These are phyloP conservation scores for Cyphomyrus discorhynchus DNA, from an alignment of 2,113 vertebrate species.

Conservation along the genomic window DNA sequence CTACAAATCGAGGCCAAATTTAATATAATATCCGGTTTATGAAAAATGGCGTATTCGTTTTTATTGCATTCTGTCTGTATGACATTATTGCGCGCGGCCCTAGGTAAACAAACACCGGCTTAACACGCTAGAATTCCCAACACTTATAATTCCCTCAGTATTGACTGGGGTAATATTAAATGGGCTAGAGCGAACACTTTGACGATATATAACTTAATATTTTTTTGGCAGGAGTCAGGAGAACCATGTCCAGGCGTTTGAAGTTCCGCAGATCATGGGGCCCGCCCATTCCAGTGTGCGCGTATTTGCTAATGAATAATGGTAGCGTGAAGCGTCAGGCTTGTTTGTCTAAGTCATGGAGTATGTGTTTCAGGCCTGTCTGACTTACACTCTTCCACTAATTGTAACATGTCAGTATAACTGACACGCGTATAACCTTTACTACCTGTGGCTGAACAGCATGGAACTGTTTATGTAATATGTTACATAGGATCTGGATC, in stretches of 20 bases:
- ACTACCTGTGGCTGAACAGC: neutral
- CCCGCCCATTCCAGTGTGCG: neutral
- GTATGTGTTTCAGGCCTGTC: neutral
- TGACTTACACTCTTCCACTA: neutral
- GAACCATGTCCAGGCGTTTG: neutral
- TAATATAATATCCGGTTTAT: neutral
- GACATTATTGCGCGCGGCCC: neutral
- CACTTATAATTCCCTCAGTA: neutral
- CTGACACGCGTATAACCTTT: neutral
- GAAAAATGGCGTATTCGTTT: neutral
- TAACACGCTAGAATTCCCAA: neutral
- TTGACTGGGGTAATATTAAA: neutral
- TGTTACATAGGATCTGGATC: neutral
- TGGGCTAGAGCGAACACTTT: neutral
- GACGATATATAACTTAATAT: neutral
- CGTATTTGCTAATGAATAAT: neutral
- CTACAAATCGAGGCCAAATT: neutral
- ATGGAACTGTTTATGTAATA: neutral
- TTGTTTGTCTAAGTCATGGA: neutral
- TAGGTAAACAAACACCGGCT: neutral
- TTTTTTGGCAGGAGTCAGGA: neutral
- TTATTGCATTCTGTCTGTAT: neutral
- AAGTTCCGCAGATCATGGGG: neutral
- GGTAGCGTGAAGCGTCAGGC: neutral
- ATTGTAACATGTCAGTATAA: neutral